phyloP scores from a whole-genome alignment of 1,140 invertebrate species.

The Pemphigus obesinymphae region DNA sequence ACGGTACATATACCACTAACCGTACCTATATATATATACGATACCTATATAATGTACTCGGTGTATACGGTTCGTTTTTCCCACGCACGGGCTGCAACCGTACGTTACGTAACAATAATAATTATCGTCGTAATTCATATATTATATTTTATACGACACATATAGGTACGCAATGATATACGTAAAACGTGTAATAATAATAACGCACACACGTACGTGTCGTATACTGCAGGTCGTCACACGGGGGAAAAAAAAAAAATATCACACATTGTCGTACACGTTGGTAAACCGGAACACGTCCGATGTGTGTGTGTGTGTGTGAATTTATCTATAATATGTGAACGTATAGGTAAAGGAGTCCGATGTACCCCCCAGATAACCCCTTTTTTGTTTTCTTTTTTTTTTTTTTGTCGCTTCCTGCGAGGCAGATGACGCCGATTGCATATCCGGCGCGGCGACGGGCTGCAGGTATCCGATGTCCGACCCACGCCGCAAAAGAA shows the following conservation, averaged over 20 bases:
- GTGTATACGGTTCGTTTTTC: not conserved
- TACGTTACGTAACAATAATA: not conserved
- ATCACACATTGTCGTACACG: not conserved
- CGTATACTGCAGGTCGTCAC: no score
- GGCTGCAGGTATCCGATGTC: conserved; percentile 29
- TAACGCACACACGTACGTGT: not conserved
- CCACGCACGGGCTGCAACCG: conserved; percentile 19
- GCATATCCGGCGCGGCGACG: conserved; percentile 15
- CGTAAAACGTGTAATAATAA: conserved; percentile 1
- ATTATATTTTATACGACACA: no score
- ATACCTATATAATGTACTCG: not conserved
- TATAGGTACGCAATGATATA: not conserved
- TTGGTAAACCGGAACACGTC: conserved; percentile 38
- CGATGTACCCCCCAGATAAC: conserved; percentile 29
- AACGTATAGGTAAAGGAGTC: not conserved
- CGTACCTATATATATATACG: not conserved
- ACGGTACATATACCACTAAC: not conserved
- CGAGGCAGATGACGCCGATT: conserved; percentile 37
- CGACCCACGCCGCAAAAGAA: not conserved
- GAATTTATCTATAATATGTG: not conserved
- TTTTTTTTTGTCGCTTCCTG: conserved; percentile 27
- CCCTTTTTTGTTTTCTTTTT: not conserved
- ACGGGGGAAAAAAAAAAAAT: no score
- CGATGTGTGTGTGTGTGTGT: not conserved
- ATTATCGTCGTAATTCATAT: no score